Conservation (phyloP, 2,113 vertebrate genomes). For the Thunnus maccoyii region DNA sequence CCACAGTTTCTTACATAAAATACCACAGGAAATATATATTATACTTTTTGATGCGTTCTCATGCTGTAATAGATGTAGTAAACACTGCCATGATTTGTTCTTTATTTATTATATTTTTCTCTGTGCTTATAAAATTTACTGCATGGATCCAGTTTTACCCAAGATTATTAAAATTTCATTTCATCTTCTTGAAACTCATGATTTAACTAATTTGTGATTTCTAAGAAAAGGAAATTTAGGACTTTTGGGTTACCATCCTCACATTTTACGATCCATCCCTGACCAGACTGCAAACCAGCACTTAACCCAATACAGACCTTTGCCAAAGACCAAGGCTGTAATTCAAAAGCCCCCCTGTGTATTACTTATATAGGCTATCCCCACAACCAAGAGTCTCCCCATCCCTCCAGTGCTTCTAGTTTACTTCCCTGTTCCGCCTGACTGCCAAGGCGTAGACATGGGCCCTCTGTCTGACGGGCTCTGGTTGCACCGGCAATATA, state of each 20-base stretch:
- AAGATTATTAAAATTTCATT: conserved; percentile 41
- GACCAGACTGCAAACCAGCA: conserved; percentile 57
- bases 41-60: not conserved
- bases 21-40: not conserved
- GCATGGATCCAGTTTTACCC: conserved; percentile 13
- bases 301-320: conserved; percentile 69
- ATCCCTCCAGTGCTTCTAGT: conserved; percentile 35
- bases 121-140: conserved; percentile 15
- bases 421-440: conserved; percentile 72
- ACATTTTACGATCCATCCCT: conserved; percentile 58
- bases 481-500: conserved; percentile 62
- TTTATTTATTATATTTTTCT: not conserved
- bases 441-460: conserved; percentile 70
- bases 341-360: conserved; percentile 67
- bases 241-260: conserved; percentile 44
- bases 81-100: not conserved
- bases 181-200: conserved; percentile 36
- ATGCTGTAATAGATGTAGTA: not conserved
- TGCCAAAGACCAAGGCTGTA: conserved; percentile 58
- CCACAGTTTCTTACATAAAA: not conserved
- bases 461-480: conserved; percentile 53
- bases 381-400: conserved; percentile 15
- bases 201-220: conserved; percentile 47
- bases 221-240: conserved; percentile 38
- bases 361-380: conserved; percentile 55